Conservation (phyloP, 1,140 invertebrate species). For the Drosophila teissieri region DNA sequence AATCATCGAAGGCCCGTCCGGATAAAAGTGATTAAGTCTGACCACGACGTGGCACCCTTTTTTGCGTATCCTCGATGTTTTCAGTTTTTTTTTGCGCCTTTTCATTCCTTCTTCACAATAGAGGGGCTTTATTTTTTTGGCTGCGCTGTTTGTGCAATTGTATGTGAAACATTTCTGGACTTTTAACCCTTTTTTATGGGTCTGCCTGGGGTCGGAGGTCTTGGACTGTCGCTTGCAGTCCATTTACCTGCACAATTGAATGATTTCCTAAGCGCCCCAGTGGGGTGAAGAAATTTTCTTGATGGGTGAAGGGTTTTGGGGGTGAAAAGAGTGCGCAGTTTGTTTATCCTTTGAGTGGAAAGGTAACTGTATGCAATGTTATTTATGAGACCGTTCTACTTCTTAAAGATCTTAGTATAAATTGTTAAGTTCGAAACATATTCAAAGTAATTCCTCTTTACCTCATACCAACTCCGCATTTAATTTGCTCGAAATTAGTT, state of each 20-base stretch:
- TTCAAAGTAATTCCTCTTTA: neutral
- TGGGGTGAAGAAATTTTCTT: conserved; percentile 14
- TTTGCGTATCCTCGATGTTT: neutral
- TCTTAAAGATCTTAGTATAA: neutral
- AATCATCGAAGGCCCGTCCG: conserved; percentile 58
- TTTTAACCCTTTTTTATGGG: conserved; percentile 38
- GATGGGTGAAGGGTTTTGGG: conserved; percentile 30
- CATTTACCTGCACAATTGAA: conserved; percentile 84
- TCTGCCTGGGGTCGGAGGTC: conserved; percentile 41
- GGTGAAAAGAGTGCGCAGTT: conserved; percentile 15
- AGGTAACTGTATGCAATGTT: conserved; percentile 34
- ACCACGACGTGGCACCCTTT: conserved; percentile 55
- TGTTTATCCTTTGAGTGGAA: conserved; percentile 18
- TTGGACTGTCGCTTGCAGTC: conserved; percentile 80
- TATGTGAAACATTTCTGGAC: conserved; percentile 68
- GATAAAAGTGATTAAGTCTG: conserved; percentile 82
- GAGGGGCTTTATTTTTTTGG: conserved; percentile 14
- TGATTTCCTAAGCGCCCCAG: conserved; percentile 73
- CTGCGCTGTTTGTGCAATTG: conserved; percentile 64
- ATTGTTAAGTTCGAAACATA: neutral
- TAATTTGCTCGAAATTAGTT: neutral
- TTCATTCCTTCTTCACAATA: conserved; percentile 1
- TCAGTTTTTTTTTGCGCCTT: neutral
- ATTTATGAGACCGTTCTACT: conserved; percentile 8
- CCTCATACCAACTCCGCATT: neutral